Conservation (phyloP, 92 coral and sea anemone genomes). For the Porites cylindrica region DNA sequence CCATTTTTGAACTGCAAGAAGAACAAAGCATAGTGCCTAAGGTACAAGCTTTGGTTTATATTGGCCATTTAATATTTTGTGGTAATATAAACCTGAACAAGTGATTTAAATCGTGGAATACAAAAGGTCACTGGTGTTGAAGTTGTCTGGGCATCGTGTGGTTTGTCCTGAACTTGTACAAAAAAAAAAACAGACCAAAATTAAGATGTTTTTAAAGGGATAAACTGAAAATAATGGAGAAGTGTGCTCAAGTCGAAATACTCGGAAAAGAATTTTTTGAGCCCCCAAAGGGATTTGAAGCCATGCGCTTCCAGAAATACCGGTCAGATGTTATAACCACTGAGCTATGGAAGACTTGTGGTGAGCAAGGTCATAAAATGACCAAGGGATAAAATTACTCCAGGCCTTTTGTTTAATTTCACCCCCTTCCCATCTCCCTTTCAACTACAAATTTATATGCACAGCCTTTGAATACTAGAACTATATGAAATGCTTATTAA, state of each 20-base stretch:
- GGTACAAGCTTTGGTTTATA: neutral
- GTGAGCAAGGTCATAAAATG: constrained; percentile 20
- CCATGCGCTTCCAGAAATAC: constrained; percentile 14
- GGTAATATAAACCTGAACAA: constrained; percentile 12
- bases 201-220: constrained; percentile 11
- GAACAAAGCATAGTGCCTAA: neutral
- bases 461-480: constrained; percentile 12
- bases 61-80: constrained; percentile 21
- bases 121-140: too few species aligned
- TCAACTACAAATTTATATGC: constrained; percentile 21
- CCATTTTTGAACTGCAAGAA: constrained; percentile 20
- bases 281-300: constrained; percentile 5
- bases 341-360: constrained; percentile 16
- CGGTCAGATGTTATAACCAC: constrained; percentile 17
- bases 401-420: constrained; percentile 9
- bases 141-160: too few species aligned
- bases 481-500: neutral
- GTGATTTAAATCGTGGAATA: too few species aligned
- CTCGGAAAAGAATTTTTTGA: constrained; percentile 13
- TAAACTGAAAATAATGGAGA: constrained; percentile 9
- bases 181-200: neutral
- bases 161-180: too few species aligned
- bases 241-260: constrained; percentile 9
- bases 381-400: constrained; percentile 18
- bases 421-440: constrained; percentile 15